phyloP scores from a whole-genome alignment of 1,140 invertebrate species.

The Caenorhabditis tropicalis region DNA sequence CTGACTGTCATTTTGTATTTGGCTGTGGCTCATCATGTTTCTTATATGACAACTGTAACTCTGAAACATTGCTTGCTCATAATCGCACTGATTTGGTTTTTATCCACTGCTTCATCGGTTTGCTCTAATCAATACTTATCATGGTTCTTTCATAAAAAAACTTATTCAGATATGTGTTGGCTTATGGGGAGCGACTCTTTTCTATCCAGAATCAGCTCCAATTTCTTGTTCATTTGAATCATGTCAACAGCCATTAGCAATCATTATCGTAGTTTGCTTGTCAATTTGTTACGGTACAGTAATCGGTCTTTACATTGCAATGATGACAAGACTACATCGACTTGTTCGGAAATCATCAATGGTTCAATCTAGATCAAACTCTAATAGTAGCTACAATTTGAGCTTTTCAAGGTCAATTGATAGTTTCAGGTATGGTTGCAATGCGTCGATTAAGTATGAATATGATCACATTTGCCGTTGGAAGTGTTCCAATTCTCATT shows the following conservation, averaged over 20 bases:
- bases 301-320: constrained; percentile 49
- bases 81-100: constrained; percentile 24
- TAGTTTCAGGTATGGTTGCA: constrained; percentile 51
- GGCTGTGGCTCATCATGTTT: constrained; percentile 61
- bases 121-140: background rate
- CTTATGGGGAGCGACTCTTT: constrained; percentile 60
- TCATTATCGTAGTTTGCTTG: constrained; percentile 54
- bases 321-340: constrained; percentile 18
- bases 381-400: background rate
- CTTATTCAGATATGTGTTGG: constrained; percentile 55
- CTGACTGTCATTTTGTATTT: constrained; percentile 57
- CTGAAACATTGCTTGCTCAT: constrained; percentile 52
- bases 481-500: constrained; percentile 58
- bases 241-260: constrained; percentile 59
- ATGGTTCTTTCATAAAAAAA: background rate
- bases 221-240: constrained; percentile 55
- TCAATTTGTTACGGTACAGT: constrained; percentile 52
- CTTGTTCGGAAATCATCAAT: constrained; percentile 18
- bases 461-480: constrained; percentile 59
- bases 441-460: constrained; percentile 60
- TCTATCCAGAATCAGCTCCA: constrained; percentile 62
- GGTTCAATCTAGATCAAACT: background rate
- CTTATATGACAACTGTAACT: constrained; percentile 57
- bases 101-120: constrained; percentile 36
- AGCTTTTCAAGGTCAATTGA: background rate